Evolutionary conservation across 2,797 vertebrate genomes (phyloP).

Genomic region (Pseudochirops cupreus): DNA sequence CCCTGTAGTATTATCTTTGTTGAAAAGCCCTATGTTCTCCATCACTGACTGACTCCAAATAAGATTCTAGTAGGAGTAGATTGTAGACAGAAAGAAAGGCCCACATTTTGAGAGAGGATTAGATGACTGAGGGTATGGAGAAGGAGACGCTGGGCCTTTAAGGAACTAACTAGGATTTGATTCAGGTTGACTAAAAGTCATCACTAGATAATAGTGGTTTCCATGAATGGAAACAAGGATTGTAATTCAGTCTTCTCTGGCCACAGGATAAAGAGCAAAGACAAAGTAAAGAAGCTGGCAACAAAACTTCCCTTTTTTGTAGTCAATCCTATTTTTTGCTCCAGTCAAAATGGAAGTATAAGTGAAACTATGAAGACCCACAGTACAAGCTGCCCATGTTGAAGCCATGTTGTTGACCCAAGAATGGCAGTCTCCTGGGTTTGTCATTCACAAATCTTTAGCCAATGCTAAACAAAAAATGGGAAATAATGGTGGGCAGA

Average conservation of each 20-base stretch:
- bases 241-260: not conserved
- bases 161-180: conserved; percentile 1
- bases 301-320: not conserved
- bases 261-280: not conserved
- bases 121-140: not conserved
- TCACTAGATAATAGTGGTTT: not conserved
- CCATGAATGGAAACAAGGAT: not conserved
- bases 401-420: not conserved
- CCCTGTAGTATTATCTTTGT: not conserved
- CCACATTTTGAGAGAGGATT: not conserved
- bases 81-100: not conserved
- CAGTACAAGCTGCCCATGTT: not conserved
- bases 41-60: not conserved
- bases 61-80: not conserved
- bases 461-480: not conserved
- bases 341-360: not conserved
- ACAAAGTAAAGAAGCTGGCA: not conserved
- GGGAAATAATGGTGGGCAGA: not conserved
- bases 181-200: not conserved
- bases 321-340: not conserved
- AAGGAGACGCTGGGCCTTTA: not conserved
- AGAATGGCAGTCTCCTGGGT: not conserved
- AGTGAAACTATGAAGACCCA: not conserved
- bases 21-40: not conserved
- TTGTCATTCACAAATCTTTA: not conserved